A percentile compares a stretch with the other conserved stretches of the same genome.
Evolutionary conservation across 2,797 vertebrate genomes (phyloP).

Genomic region (Xenops minutus): DNA sequence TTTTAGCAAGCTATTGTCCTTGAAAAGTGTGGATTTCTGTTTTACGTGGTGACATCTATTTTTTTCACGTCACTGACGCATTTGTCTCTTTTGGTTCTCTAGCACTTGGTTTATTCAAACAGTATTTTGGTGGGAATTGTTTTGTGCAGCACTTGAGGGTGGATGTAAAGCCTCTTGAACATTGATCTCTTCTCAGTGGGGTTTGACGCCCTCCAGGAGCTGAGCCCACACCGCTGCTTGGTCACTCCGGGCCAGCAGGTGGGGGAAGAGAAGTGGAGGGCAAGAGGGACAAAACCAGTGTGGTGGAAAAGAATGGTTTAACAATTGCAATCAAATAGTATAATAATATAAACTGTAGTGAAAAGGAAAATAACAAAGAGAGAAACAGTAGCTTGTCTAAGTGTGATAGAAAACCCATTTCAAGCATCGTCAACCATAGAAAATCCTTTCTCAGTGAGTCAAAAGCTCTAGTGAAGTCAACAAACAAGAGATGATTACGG

Average conservation of each 20-base stretch:
- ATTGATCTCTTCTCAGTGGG: neutral
- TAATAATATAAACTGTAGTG: neutral
- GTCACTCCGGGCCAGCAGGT: fast-evolving
- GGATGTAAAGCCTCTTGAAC: neutral
- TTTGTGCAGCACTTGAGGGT: neutral
- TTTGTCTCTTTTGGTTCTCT: neutral
- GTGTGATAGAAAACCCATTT: neutral
- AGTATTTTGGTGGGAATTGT: neutral
- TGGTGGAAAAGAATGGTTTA: neutral
- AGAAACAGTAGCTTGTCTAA: neutral
- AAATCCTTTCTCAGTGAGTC: neutral
- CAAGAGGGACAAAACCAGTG: neutral
- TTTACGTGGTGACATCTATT: neutral
- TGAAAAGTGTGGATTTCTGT: neutral
- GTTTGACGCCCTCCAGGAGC: neutral
- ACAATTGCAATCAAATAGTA: neutral
- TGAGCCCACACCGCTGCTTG: neutral
- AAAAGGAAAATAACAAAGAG: neutral
- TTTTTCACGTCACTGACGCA: neutral
- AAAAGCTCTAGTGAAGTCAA: neutral
- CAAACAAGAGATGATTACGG: neutral
- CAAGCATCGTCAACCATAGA: neutral
- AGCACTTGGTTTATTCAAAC: neutral
- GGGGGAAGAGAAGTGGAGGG: neutral
- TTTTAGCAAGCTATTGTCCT: neutral